These are phyloP conservation scores for Triplophysa rosa DNA, from an alignment of 2,113 vertebrate species.

Conservation along the genomic window DNA sequence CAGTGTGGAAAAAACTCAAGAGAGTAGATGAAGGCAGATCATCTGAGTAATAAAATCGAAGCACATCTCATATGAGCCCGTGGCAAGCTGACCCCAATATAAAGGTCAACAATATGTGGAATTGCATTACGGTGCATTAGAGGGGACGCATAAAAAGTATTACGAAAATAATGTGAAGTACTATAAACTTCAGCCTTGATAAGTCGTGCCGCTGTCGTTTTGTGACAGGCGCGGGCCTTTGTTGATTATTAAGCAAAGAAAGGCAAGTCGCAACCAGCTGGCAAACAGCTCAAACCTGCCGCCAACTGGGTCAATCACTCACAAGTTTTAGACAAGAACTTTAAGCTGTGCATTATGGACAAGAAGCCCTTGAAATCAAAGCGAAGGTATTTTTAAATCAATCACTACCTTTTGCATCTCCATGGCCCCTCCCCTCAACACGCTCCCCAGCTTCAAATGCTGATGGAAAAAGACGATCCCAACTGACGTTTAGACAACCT, in stretches of 20 bases:
- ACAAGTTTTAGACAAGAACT: slow-evolving; percentile 41
- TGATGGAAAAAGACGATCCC: slow-evolving; percentile 55
- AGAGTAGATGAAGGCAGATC: background rate
- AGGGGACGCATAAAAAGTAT: slow-evolving; percentile 13
- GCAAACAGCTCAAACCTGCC: slow-evolving; percentile 24
- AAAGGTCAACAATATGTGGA: slow-evolving; percentile 42
- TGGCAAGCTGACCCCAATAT: slow-evolving; percentile 15
- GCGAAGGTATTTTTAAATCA: slow-evolving; percentile 61
- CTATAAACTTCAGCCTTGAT: slow-evolving; percentile 33
- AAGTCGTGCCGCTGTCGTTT: slow-evolving; percentile 33
- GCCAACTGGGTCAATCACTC: slow-evolving; percentile 53
- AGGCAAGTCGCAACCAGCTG: slow-evolving; percentile 35
- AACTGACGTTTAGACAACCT: slow-evolving; percentile 52
- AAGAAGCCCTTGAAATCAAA: slow-evolving; percentile 49
- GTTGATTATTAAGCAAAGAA: slow-evolving; percentile 55
- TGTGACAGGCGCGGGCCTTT: slow-evolving; percentile 48
- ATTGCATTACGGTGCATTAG: slow-evolving; percentile 43
- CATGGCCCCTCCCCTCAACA: slow-evolving; percentile 14
- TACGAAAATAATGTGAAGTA: slow-evolving; percentile 32
- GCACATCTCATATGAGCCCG: slow-evolving; percentile 4
- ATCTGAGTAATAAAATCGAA: slow-evolving; percentile 29
- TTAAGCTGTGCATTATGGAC: slow-evolving; percentile 51
- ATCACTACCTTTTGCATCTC: slow-evolving; percentile 43
- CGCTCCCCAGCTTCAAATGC: slow-evolving; percentile 45
- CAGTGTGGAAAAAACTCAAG: background rate